phyloP scores from a whole-genome alignment of 2,113 vertebrate genomes.

The Bagarius yarrelli region DNA sequence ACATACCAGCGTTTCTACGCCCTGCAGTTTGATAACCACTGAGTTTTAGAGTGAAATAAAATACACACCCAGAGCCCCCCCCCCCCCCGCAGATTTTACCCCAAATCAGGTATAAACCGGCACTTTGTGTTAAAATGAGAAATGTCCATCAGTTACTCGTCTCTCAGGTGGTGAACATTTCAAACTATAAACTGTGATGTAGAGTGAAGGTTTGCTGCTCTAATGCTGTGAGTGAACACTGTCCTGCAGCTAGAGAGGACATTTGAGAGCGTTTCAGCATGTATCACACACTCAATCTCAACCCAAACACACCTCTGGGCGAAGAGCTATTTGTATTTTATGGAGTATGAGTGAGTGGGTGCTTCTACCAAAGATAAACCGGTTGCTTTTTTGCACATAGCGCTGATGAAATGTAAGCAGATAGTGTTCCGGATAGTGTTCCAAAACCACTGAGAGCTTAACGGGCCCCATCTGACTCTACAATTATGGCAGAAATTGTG shows the following conservation, averaged over 20 bases:
- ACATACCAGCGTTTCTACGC: too few species aligned
- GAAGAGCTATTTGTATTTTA: conserved; percentile 6
- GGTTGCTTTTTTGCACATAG: not conserved
- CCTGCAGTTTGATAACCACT: too few species aligned
- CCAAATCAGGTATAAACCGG: not conserved
- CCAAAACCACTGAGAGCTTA: not conserved
- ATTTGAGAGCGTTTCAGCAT: conserved; percentile 26
- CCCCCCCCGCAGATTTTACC: too few species aligned
- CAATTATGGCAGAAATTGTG: not conserved
- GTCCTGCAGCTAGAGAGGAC: conserved; percentile 20
- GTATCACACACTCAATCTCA: conserved; percentile 18
- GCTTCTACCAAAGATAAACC: not conserved
- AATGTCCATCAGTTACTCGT: not conserved
- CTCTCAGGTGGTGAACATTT: not conserved
- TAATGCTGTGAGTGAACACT: conserved; percentile 23
- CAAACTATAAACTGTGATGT: not conserved
- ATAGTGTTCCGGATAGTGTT: not conserved
- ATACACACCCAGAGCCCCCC: too few species aligned
- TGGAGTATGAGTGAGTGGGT: conserved; percentile 1
- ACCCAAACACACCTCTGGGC: conserved; percentile 10
- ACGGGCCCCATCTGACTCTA: not conserved
- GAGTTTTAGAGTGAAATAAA: too few species aligned
- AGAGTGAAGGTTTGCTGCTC: not conserved
- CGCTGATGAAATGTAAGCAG: conserved; percentile 6
- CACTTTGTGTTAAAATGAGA: not conserved